These are phyloP conservation scores for Sinocyclocheilus grahami DNA, from an alignment of 2,113 vertebrate species.

Conservation along the genomic window DNA sequence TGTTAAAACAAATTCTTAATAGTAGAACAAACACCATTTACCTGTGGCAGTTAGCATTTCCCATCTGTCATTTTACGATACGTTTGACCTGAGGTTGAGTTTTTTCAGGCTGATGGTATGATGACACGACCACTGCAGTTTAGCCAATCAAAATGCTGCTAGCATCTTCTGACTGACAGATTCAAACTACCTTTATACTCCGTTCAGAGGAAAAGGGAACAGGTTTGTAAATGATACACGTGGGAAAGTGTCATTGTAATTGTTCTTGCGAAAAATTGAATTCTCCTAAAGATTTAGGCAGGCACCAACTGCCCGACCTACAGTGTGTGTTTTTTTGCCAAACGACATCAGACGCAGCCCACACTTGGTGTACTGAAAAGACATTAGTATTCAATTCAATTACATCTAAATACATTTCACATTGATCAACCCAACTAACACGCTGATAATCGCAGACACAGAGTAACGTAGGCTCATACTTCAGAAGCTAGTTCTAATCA, in stretches of 20 bases:
- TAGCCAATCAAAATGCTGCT: not conserved
- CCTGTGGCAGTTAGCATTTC: not conserved
- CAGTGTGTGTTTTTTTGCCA: not conserved
- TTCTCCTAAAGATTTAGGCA: not conserved
- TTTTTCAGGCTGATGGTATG: not conserved
- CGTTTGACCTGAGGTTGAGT: not conserved
- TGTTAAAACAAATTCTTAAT: not conserved
- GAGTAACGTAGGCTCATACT: conserved; percentile 59
- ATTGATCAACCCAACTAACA: conserved; percentile 25
- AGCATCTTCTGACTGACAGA: not conserved
- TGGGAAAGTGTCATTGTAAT: not conserved
- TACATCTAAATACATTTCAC: conserved; percentile 35
- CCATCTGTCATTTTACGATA: not conserved
- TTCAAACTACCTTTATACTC: not conserved
- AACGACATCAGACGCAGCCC: not conserved
- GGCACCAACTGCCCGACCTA: not conserved
- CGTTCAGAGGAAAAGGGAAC: not conserved
- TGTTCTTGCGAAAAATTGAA: not conserved
- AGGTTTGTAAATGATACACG: not conserved
- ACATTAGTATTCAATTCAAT: conserved; percentile 31
- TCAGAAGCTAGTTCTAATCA: conserved; percentile 73
- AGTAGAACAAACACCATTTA: not conserved
- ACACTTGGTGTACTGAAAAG: not conserved
- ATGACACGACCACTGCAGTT: not conserved
- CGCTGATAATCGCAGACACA: conserved; percentile 54